These are phyloP conservation scores for Mus minutoides DNA, from an alignment of 2,797 vertebrate species.

Conservation along the genomic window DNA sequence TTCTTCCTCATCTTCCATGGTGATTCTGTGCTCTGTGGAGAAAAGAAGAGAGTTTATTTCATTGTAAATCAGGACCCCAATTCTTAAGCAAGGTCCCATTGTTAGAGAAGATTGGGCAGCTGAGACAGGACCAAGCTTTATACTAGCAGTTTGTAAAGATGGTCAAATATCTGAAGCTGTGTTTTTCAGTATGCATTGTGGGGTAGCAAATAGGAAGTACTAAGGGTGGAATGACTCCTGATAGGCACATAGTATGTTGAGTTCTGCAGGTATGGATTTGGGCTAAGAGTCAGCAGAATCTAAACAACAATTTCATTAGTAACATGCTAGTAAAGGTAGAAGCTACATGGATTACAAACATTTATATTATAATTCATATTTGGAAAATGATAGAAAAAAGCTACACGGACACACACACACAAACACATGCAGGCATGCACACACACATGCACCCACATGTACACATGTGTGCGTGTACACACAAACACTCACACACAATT, in stretches of 20 bases:
- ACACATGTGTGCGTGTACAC: not conserved
- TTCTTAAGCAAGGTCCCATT: not conserved
- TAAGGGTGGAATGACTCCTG: fast-evolving
- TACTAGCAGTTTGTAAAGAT: not conserved
- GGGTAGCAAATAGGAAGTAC: no score
- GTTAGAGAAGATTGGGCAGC: not conserved
- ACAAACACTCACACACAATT: not conserved
- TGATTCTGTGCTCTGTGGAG: not conserved
- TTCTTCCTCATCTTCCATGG: not conserved
- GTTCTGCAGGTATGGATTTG: no score
- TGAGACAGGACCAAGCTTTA: not conserved
- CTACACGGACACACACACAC: not conserved
- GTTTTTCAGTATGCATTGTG: not conserved
- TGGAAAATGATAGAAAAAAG: not conserved
- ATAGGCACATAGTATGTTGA: not conserved
- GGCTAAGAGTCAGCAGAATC: no score
- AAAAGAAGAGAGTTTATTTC: not conserved
- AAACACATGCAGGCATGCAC: not conserved
- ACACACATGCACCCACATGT: no score
- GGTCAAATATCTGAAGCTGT: not conserved
- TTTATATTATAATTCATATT: not conserved
- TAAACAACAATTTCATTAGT: not conserved
- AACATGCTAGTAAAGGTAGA: not conserved
- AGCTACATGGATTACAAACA: not conserved
- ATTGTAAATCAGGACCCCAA: not conserved